Evolutionary conservation across 2,888 invertebrate species (phyloP).

Genomic region (Drosophila anomelani): DNA sequence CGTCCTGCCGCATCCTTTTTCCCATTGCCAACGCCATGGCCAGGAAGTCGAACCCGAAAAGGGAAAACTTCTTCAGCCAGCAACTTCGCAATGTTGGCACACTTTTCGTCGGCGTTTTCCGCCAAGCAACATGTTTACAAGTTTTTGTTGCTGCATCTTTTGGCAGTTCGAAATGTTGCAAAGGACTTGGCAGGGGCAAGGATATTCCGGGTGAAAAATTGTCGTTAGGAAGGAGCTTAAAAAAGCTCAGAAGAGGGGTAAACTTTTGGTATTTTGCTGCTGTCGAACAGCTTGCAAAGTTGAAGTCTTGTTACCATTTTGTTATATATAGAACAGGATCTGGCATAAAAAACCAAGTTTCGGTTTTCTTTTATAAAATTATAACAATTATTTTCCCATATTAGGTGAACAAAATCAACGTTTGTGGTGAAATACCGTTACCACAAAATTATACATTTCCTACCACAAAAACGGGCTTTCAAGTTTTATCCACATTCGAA

Average conservation of each 20-base stretch:
- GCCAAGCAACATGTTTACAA: constrained; percentile 13
- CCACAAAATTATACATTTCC: background rate
- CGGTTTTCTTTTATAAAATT: background rate
- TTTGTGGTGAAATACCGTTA: background rate
- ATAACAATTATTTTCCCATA: background rate
- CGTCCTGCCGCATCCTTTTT: constrained; percentile 77
- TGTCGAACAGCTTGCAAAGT: background rate
- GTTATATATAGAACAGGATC: background rate
- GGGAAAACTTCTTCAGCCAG: constrained; percentile 44
- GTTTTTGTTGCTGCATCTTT: background rate
- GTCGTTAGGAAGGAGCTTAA: background rate
- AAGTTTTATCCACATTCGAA: background rate
- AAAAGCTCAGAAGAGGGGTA: no score
- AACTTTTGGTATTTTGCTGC: background rate
- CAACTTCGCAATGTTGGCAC: constrained; percentile 51
- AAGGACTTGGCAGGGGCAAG: constrained; percentile 12
- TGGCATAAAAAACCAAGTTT: background rate
- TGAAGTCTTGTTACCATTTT: background rate
- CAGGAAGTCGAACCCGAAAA: constrained; percentile 39
- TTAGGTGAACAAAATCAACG: background rate
- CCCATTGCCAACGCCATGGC: constrained; percentile 46
- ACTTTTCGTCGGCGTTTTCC: constrained; percentile 16
- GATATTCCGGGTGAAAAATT: constrained; percentile 16
- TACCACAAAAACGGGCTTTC: background rate
- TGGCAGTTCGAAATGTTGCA: constrained; percentile 43